phyloP scores from a whole-genome alignment of 1,140 invertebrate genomes.

The Drosophila setifemur region DNA sequence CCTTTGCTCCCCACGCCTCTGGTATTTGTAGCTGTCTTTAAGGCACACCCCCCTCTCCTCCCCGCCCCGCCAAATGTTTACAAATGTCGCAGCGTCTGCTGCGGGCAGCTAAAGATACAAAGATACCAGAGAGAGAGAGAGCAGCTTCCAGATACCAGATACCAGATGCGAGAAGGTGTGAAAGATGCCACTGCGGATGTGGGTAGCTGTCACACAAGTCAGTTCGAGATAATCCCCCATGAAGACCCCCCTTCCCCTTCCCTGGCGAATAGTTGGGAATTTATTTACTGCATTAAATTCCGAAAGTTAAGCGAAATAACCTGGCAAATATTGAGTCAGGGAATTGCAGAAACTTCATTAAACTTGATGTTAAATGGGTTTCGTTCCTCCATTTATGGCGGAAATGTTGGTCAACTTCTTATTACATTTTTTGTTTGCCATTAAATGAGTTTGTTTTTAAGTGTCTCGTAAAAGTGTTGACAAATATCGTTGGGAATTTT shows the following conservation, averaged over 20 bases:
- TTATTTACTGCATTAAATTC: slow-evolving; percentile 14
- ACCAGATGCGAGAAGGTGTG: slow-evolving; percentile 6
- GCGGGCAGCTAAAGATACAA: slow-evolving; percentile 41
- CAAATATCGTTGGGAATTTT: too few species aligned
- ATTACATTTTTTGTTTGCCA: too few species aligned
- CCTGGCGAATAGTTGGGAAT: background rate
- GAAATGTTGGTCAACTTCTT: too few species aligned
- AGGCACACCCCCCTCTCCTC: slow-evolving; percentile 5
- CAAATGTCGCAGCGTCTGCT: slow-evolving; percentile 49
- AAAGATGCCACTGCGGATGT: background rate
- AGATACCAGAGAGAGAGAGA: slow-evolving; percentile 21
- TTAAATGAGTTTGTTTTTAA: too few species aligned
- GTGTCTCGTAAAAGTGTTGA: too few species aligned
- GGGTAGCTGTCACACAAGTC: slow-evolving; percentile 19
- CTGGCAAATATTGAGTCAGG: background rate
- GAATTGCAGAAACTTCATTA: slow-evolving; percentile 8
- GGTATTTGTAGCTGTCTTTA: slow-evolving; percentile 46
- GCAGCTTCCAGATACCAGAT: slow-evolving; percentile 16
- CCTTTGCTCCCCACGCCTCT: background rate
- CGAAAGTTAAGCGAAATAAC: slow-evolving; percentile 7
- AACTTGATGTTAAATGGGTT: too few species aligned
- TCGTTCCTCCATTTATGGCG: too few species aligned
- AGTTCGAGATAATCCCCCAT: slow-evolving; percentile 33
- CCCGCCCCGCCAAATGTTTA: slow-evolving; percentile 47
- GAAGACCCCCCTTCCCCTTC: slow-evolving; percentile 15